phyloP scores from a whole-genome alignment of 2,888 invertebrate species.

The Papilio demoleus region DNA sequence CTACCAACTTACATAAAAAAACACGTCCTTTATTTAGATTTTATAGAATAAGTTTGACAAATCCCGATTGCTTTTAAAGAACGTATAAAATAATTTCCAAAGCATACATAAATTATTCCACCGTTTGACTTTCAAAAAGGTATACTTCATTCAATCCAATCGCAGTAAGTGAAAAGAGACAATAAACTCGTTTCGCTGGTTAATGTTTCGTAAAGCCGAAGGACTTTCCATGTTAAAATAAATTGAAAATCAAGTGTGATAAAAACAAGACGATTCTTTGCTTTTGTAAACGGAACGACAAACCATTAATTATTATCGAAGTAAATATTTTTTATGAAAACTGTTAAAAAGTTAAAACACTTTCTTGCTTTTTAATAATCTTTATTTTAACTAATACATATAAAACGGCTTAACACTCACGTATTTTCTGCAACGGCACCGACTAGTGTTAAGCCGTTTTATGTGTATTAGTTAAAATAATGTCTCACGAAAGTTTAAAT shows the following conservation, averaged over 20 bases:
- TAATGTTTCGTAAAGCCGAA: slow-evolving; percentile 21
- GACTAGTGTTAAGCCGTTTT: too few species aligned
- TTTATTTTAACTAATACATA: too few species aligned
- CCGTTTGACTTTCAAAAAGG: slow-evolving; percentile 20
- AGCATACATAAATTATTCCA: slow-evolving; percentile 12
- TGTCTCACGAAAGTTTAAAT: too few species aligned
- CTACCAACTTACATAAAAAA: not conserved
- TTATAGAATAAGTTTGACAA: too few species aligned
- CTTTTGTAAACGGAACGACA: not conserved
- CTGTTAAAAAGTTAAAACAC: too few species aligned
- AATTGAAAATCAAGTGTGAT: slow-evolving; percentile 16
- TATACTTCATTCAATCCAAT: slow-evolving; percentile 25
- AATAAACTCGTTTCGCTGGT: slow-evolving; percentile 22
- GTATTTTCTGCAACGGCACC: too few species aligned
- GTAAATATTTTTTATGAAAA: too few species aligned
- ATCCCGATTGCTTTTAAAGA: too few species aligned
- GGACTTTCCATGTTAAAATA: slow-evolving; percentile 10
- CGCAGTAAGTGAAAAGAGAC: slow-evolving; percentile 23
- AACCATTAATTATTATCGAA: not conserved
- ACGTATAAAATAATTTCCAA: not conserved
- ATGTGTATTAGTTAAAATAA: too few species aligned
- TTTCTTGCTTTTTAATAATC: too few species aligned
- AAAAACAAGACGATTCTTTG: not conserved
- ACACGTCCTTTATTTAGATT: too few species aligned
- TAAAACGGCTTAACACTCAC: too few species aligned